Evolutionary conservation across 2,113 vertebrate genomes (phyloP), one percentile per base, ranked within the genome.

Genomic region (Mesocricetus auratus): DNA sequence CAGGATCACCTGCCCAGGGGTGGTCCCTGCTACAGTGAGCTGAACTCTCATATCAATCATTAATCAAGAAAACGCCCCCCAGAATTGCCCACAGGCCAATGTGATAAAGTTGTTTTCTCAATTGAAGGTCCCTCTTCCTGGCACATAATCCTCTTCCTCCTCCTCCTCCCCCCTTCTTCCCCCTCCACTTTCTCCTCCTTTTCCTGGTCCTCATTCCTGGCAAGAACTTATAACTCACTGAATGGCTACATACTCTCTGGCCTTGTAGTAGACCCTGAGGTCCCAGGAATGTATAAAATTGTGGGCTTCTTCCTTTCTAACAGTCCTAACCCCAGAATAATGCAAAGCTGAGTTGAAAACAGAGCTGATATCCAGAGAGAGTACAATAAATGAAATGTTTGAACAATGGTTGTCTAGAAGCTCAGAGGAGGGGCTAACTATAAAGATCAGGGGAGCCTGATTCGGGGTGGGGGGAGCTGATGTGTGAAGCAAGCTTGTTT

Each of bases 281-380:
- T 12, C 60, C 39, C 42, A 47, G 45, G 62, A 50, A 92, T 47
- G 42, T 91, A 1, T 50, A 42, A 94, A 42, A 31, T 7, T 77
- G 19, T 4, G 45, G 4, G 13, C 7, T 22, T 82, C 74, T 82
- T 33, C 74, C 7, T 39, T 39, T 47, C 22, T 81, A 47, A 78
- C 53, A 33, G 50, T 77, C 66, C 83, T 47, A 64, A 3, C 12
- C 58, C 29, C 39, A 89, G 39, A 92, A 85, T 31, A 81, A 29
- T 33, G 6, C 2, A 26, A 79, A 71, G 15, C 0, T 53, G 86
- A 73, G 33, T 15, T 83, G 58, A 47, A 92, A 75, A 71, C 16
- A 77, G 64, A 95, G 58, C 8, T 86, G 75, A 85, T 73, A 33
- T 45, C 75, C 19, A 89, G 66, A 29, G 62, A 85, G 93, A 86